Conservation (phyloP, 2,113 vertebrate genomes). For the Stigmatopora argus region DNA sequence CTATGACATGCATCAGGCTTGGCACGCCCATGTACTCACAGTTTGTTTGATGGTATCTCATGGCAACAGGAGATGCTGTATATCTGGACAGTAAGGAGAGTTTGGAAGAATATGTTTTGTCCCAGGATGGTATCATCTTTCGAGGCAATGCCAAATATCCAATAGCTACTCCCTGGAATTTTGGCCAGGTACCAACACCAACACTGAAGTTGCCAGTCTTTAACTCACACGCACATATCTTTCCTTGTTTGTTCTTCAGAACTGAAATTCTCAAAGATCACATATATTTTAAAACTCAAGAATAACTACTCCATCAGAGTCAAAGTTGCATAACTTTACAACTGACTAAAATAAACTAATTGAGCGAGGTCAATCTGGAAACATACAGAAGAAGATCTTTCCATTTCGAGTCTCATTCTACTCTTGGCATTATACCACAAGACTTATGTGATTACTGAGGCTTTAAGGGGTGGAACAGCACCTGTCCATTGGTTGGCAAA, state of each 20-base stretch:
- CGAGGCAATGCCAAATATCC: constrained; percentile 70
- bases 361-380: background rate
- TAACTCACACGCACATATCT: background rate
- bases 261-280: background rate
- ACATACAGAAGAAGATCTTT: background rate
- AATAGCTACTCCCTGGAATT: constrained; percentile 77
- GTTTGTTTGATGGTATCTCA: constrained; percentile 12
- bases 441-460: background rate
- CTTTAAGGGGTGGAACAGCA: background rate
- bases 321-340: background rate
- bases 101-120: constrained; percentile 78
- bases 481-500: constrained; percentile 11
- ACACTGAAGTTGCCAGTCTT: constrained; percentile 19
- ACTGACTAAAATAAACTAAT: background rate
- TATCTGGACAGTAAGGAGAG: constrained; percentile 72
- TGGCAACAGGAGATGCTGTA: constrained; percentile 75
- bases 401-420: background rate
- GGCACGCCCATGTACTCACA: background rate
- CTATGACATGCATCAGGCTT: background rate
- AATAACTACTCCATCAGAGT: background rate
- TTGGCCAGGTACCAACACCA: constrained; percentile 83
- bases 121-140: constrained; percentile 85
- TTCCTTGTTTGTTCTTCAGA: background rate
- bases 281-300: background rate
- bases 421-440: constrained; percentile 4